Base-by-base conservation (phyloP, 2,797 vertebrate genomes). In the Pseudomugil gertrudae region DNA sequence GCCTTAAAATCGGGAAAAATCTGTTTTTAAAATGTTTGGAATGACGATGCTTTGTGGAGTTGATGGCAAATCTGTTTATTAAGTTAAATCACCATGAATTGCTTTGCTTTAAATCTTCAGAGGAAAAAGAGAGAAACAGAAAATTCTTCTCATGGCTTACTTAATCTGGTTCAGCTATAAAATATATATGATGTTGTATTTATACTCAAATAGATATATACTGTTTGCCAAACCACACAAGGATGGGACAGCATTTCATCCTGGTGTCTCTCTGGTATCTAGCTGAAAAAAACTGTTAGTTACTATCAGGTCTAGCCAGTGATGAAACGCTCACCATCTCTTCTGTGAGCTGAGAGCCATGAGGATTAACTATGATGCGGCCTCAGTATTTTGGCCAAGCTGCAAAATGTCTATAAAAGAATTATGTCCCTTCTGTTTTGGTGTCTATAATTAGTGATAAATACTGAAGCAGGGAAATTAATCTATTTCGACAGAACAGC, bases 381-480 rank as follows among this genome's bases (percentile, higher is more conserved):
- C 74, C 76, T 67, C 66, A 54, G 66, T 54, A 60, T 57, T 72
- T 86, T 85, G 87, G 86, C 84, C 56, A 19, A 27, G 63, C 69
- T 52, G 66, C 75, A 78, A 69, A 76, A 72, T 76, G 76, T 84
- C 79, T 43, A 63, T 63, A 71, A 76, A 82, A 81, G 47, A 79
- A 90, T 84, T 84, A 83, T 69, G 73, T 66, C 75, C 90, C 89
- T 88, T 90, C 87, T 91, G 84, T 72, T 88, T 74, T 72, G 66
- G 72, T 79, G 74, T 86, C 90, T 89, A 88, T 83, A 90, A 91
- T 91, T 89, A 83, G 71, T 69, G 74, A 70, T 79, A 84, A 91
- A 91, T 54, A 60, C 65, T 62, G 74, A 76, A 69, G 48, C 58
- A 45, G 75, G 61, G 55, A 69, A 75, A 82, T 88, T 58, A 69